Percentiles rank a stretch among this genome's conserved stretches.
These are phyloP conservation scores for Macaria liturata DNA, from an alignment of 2,888 invertebrate genomes.

Conservation along the genomic window DNA sequence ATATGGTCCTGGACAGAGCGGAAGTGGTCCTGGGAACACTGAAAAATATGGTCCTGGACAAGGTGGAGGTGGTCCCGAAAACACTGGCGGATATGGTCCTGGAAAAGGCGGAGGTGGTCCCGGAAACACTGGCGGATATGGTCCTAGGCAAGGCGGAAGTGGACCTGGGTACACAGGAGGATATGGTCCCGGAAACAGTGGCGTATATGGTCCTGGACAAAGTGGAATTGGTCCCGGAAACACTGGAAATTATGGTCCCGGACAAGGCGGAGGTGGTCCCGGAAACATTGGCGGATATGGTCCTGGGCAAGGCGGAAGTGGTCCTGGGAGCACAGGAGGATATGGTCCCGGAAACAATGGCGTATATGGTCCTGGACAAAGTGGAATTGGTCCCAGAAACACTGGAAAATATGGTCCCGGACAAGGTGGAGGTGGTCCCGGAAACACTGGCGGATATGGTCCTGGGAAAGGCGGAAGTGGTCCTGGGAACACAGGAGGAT, in stretches of 20 bases:
- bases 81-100: no score
- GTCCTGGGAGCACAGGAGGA: conserved; percentile 3
- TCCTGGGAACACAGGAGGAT: conserved; percentile 10
- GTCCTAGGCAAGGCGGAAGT: conserved; percentile 24
- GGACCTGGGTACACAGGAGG: conserved; percentile 3
- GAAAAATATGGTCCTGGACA: conserved; percentile 22
- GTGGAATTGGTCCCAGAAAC: not conserved
- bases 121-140: conserved; percentile 28
- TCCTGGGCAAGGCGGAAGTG: conserved; percentile 24
- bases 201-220: conserved; percentile 22
- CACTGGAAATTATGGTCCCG: conserved; percentile 24
- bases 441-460: conserved; percentile 7
- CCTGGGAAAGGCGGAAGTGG: conserved; percentile 19
- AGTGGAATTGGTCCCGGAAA: conserved; percentile 7
- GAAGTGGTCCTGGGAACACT: conserved; percentile 1
- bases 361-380: conserved; percentile 9
- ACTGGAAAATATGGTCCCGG: conserved; percentile 14
- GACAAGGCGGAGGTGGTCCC: conserved; percentile 11
- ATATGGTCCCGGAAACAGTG: conserved; percentile 12
- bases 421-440: conserved; percentile 8
- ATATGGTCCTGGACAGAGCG: conserved; percentile 25
- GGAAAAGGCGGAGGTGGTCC: not conserved
- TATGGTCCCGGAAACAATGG: conserved; percentile 1
- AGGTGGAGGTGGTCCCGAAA: no score
- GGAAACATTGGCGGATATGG: conserved; percentile 30